phyloP scores from a whole-genome alignment of 1,140 invertebrate species.

The Radopholus similis region DNA sequence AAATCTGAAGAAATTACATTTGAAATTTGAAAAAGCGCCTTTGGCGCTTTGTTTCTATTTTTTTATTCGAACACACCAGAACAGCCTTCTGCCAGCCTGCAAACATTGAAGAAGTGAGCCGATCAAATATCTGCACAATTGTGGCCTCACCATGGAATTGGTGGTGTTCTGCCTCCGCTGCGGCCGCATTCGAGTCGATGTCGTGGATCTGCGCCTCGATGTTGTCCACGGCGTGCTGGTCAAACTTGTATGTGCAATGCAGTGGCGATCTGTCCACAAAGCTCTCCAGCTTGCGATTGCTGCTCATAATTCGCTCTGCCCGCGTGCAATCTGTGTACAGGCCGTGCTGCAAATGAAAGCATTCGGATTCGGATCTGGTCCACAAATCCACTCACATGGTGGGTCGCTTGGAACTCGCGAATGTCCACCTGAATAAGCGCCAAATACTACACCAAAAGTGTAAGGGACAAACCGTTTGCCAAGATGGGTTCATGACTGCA shows the following conservation, averaged over 20 bases:
- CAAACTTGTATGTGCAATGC: constrained; percentile 59
- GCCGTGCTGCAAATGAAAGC: constrained; percentile 48
- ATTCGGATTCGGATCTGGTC: background rate
- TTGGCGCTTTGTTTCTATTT: constrained; percentile 9
- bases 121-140: constrained; percentile 5
- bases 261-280: constrained; percentile 44
- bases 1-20: constrained; percentile 21
- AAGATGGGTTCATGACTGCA: constrained; percentile 50
- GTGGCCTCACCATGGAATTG: constrained; percentile 50
- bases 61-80: constrained; percentile 1
- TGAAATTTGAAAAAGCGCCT: background rate
- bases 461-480: too few relatives aligned
- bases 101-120: background rate
- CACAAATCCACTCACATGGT: constrained; percentile 46
- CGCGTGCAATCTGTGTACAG: constrained; percentile 56
- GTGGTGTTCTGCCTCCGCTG: constrained; percentile 58
- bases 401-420: constrained; percentile 52
- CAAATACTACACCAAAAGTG: too few relatives aligned
- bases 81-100: too few relatives aligned
- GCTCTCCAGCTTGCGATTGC: constrained; percentile 2
- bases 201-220: constrained; percentile 52
- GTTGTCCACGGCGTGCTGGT: constrained; percentile 44
- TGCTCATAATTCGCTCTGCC: constrained; percentile 31
- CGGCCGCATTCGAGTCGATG: constrained; percentile 52
- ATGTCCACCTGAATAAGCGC: too few relatives aligned